A percentile compares a stretch with the other conserved stretches of the same genome.
Evolutionary conservation across 2,888 invertebrate genomes (phyloP).

Genomic region (Pammene fasciana): DNA sequence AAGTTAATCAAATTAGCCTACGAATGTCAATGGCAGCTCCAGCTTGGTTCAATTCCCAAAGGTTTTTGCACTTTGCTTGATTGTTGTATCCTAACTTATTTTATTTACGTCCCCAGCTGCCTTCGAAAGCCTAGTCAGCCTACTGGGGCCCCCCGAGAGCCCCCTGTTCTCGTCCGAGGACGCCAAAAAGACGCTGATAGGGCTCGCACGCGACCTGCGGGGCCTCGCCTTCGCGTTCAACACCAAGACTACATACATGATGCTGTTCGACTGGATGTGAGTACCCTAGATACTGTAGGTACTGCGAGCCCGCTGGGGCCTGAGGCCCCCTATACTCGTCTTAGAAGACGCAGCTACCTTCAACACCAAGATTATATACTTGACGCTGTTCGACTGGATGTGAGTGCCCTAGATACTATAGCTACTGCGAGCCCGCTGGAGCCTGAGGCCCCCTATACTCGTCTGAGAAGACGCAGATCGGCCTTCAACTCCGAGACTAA

Average conservation of each 20-base stretch:
- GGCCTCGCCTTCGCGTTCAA: slow-evolving; percentile 98
- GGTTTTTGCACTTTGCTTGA: too few relatives aligned
- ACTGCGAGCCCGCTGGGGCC: slow-evolving; percentile 88
- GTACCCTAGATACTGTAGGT: slow-evolving; percentile 50
- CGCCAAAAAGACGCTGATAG: slow-evolving; percentile 96
- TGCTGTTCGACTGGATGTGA: slow-evolving; percentile 99
- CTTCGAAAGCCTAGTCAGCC: slow-evolving; percentile 93
- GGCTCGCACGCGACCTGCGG: slow-evolving; percentile 95
- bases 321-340: slow-evolving; percentile 88
- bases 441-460: slow-evolving; percentile 89
- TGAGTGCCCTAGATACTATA: neutral
- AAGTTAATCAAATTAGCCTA: too few relatives aligned
- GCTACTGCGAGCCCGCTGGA: slow-evolving; percentile 87
- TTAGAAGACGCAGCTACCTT: slow-evolving; percentile 96
- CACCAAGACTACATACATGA: slow-evolving; percentile 97
- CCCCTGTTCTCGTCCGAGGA: slow-evolving; percentile 92
- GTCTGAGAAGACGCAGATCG: slow-evolving; percentile 94
- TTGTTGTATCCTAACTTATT: neutral
- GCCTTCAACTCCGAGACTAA: slow-evolving; percentile 98
- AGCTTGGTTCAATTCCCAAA: too few relatives aligned
- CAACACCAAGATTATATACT: slow-evolving; percentile 97
- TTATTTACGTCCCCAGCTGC: slow-evolving; percentile 85
- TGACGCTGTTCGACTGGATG: slow-evolving; percentile 82
- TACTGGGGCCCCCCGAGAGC: slow-evolving; percentile 90
- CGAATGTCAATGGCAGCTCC: too few relatives aligned